Percentiles rank a stretch among this genome's conserved stretches.
These are phyloP conservation scores for Ennomos fuscantarius DNA, from an alignment of 2,888 invertebrate genomes.

Conservation along the genomic window DNA sequence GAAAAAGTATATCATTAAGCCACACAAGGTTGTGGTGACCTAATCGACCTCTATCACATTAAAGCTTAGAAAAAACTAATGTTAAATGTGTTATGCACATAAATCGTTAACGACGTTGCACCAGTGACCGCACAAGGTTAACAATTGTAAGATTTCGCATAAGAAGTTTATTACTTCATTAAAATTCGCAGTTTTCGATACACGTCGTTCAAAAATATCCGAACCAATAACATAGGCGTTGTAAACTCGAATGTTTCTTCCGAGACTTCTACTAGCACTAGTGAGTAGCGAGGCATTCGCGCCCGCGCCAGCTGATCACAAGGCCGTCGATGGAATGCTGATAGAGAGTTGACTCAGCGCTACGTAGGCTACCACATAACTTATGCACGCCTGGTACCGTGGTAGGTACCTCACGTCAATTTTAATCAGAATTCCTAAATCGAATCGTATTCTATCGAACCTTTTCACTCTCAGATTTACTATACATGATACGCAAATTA, in stretches of 20 bases:
- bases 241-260: constrained; percentile 39
- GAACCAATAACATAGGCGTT: constrained; percentile 42
- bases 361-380: constrained; percentile 43
- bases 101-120: constrained; percentile 12
- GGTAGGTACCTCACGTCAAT: constrained; percentile 45
- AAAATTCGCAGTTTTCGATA: constrained; percentile 25
- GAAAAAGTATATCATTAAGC: constrained; percentile 23
- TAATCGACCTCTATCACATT: constrained; percentile 23
- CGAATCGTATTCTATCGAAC: constrained; percentile 13
- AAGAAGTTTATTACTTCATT: constrained; percentile 23
- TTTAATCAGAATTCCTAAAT: constrained; percentile 34
- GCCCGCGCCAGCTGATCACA: constrained; percentile 55
- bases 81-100: neutral
- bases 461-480: constrained; percentile 27
- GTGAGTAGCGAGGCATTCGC: constrained; percentile 46
- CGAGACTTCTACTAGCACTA: constrained; percentile 1
- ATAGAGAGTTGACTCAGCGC: constrained; percentile 66
- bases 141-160: constrained; percentile 25
- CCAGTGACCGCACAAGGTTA: constrained; percentile 23
- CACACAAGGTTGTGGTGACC: constrained; percentile 22
- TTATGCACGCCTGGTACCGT: constrained; percentile 55
- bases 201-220: constrained; percentile 28
- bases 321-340: constrained; percentile 66
- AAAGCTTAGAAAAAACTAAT: neutral
- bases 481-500: constrained; percentile 20